These are phyloP conservation scores for Chionomys nivalis DNA, from an alignment of 2,113 vertebrate genomes.

Conservation along the genomic window DNA sequence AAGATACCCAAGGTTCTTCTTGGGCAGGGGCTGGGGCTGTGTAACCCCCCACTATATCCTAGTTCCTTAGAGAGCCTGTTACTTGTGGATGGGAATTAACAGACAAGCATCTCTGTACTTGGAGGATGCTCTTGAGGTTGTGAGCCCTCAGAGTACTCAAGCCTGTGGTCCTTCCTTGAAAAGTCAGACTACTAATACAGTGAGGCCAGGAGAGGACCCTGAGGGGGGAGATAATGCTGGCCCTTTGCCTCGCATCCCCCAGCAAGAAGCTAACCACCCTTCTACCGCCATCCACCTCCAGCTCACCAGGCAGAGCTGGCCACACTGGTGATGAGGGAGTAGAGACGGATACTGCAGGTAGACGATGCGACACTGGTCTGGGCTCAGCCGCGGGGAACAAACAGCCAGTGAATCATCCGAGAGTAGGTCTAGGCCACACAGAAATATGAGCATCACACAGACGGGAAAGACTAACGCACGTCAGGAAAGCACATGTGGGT, in stretches of 20 bases:
- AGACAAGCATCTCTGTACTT: not conserved
- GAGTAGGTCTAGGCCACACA: slow-evolving; percentile 88
- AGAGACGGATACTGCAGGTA: slow-evolving; percentile 90
- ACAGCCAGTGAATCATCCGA: slow-evolving; percentile 87
- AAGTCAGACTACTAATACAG: not conserved
- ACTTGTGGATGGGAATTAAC: not conserved
- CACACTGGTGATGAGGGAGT: slow-evolving; percentile 93
- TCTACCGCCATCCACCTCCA: no score
- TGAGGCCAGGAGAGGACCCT: not conserved
- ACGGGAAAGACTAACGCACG: not conserved
- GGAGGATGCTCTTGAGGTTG: not conserved
- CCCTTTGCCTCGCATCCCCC: not conserved
- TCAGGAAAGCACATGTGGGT: not conserved
- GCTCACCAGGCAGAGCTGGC: slow-evolving; percentile 91
- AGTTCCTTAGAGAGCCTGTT: not conserved
- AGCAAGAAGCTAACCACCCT: not conserved
- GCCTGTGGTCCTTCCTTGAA: not conserved
- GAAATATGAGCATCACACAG: not conserved
- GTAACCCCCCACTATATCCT: not conserved
- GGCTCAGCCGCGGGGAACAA: slow-evolving; percentile 95
- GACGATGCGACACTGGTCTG: slow-evolving; percentile 91
- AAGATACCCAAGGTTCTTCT: not conserved
- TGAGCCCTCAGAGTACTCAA: not conserved
- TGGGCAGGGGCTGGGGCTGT: not conserved
- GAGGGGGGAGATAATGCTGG: not conserved